Conservation (phyloP, 2,113 vertebrate genomes). For the Ranitomeya variabilis region DNA sequence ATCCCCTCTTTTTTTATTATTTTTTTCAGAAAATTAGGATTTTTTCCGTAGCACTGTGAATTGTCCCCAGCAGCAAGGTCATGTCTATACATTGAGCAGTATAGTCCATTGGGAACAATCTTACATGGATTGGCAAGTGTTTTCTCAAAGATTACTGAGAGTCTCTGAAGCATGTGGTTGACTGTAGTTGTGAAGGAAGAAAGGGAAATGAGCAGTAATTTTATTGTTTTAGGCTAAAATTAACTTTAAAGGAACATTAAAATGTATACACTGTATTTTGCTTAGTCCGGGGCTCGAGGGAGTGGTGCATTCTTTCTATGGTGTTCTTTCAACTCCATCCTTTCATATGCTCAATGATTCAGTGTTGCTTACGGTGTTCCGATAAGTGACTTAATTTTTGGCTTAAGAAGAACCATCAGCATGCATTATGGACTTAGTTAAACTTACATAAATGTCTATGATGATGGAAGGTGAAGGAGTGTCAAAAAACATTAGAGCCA, state of each 20-base stretch:
- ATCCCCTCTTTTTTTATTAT: neutral
- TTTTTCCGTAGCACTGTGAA: slow-evolving; percentile 25
- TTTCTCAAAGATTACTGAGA: slow-evolving; percentile 4
- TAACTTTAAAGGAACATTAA: neutral
- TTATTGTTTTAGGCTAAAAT: neutral
- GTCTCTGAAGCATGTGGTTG: neutral
- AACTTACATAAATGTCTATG: no score
- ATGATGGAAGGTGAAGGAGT: no score
- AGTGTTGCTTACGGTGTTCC: no score
- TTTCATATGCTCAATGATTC: no score
- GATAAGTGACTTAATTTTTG: no score
- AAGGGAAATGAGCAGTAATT: neutral
- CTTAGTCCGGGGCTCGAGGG: neutral
- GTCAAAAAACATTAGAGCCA: no score
- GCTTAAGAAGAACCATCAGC: no score
- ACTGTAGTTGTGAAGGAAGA: neutral
- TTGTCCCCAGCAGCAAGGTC: slow-evolving; percentile 47
- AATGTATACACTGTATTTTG: neutral
- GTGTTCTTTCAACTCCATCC: no score
- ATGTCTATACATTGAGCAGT: neutral
- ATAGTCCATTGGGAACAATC: slow-evolving; percentile 28
- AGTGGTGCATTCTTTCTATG: no score
- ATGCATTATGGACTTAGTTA: no score
- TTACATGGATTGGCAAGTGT: slow-evolving; percentile 11
- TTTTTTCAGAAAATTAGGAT: neutral